Base-by-base conservation (phyloP, 2,888 invertebrate species). In the Colostygia pectinataria region DNA sequence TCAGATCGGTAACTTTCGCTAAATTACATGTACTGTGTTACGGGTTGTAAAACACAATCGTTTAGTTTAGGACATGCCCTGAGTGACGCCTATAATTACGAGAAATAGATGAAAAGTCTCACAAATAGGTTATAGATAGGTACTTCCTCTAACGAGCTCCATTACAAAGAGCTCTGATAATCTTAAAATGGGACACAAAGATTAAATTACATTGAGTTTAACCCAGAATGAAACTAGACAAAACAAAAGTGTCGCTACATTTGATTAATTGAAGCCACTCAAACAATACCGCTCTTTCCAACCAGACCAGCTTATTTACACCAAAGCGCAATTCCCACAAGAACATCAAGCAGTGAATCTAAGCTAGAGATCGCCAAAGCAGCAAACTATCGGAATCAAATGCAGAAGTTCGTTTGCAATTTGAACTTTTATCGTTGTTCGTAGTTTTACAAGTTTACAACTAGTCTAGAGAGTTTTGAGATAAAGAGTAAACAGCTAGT, bases 391-490 rank as follows among this genome's bases (percentile, higher is more conserved):
- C 42, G 14, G 50, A 57, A 55, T 51, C 51, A 53, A 57, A 54
- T 45, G 49, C 49, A 36, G 53, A 57, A 60, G 44, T 60, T 55
- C 52, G 41, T 54, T 55, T 48, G 55, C 60, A 55, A 60, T 60
- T 54, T 45, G 29, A 55, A 60, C 53, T 60, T 60, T 60, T 55
- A 55, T 55, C 54, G 52, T 41, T 40, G 40, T 47, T 53, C 46
- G 43, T 9, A 58, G 55, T 58, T 54, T 53, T 43, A 58, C 49
- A 55, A 57, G 42, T 52, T 52, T 52, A 46, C 36, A 48, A 48
- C 46, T 39, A 39, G 42, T 39, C 45, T 45, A 40, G 24, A 40
- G 50, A 44, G 47, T 39, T 18, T 36, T 8, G 36, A 54, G 53
- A 53, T 53, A 48, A 47, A 45, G 44, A 44, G 53, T 57, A 55